These are phyloP conservation scores for Chaetodon trifasciatus DNA, from an alignment of 2,797 vertebrate species.

Conservation along the genomic window DNA sequence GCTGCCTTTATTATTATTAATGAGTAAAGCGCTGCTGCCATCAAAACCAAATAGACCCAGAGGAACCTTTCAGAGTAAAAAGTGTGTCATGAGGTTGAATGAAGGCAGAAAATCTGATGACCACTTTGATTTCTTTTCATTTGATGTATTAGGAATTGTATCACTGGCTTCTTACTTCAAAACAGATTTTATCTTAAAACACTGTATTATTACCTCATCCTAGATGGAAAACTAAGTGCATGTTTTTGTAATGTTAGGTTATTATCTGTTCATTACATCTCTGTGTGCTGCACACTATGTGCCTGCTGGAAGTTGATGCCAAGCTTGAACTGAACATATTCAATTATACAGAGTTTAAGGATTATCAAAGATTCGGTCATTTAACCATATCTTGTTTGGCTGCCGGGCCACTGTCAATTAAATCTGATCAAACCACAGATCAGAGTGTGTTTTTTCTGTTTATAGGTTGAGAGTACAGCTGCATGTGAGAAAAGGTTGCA, in stretches of 20 bases:
- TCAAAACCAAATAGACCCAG: constrained; percentile 70
- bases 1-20: constrained; percentile 72
- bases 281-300: not conserved
- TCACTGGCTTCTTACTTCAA: not conserved
- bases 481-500: no score
- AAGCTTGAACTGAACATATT: not conserved
- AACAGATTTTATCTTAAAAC: not conserved
- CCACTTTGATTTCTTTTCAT: constrained; percentile 14
- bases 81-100: constrained; percentile 34
- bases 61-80: constrained; percentile 55
- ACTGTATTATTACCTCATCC: not conserved
- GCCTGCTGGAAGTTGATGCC: not conserved
- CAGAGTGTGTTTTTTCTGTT: no score
- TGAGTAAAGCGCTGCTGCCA: constrained; percentile 64
- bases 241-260: not conserved
- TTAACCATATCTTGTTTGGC: no score
- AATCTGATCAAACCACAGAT: not conserved
- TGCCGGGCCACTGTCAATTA: no score
- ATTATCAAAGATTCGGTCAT: no score
- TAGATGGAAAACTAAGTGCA: not conserved
- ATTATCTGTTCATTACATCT: not conserved
- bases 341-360: not conserved
- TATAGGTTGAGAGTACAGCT: no score
- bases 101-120: constrained; percentile 19
- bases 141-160: not conserved